Conservation (phyloP, 1,140 invertebrate species). For the Acromyrmex heyeri region DNA sequence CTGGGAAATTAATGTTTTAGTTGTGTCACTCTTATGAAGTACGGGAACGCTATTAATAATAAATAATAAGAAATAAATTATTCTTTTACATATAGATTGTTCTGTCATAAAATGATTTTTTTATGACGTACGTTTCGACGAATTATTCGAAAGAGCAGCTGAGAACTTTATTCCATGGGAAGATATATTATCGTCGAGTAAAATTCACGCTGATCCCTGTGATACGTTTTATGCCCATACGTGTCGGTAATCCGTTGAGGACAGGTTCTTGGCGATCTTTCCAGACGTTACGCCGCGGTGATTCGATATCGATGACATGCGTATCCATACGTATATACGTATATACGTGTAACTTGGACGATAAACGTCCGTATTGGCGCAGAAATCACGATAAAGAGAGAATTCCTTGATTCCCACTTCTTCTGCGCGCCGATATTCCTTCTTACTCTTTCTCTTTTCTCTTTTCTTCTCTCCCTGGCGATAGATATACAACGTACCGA, state of each 20-base stretch:
- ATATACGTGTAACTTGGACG: conserved; percentile 30
- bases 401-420: conserved; percentile 32
- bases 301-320: conserved; percentile 48
- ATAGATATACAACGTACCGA: conserved; percentile 47
- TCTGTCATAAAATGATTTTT: not conserved
- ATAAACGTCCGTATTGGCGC: conserved; percentile 50
- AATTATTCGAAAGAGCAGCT: not conserved
- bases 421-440: conserved; percentile 27
- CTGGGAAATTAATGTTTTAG: too few relatives aligned
- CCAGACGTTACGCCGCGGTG: conserved; percentile 27
- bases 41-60: too few relatives aligned
- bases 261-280: conserved; percentile 43
- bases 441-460: conserved; percentile 22
- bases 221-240: conserved; percentile 21
- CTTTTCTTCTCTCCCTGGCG: conserved; percentile 45
- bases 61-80: not conserved
- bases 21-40: too few relatives aligned
- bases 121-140: too few relatives aligned
- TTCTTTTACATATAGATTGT: not conserved
- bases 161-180: not conserved
- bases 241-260: conserved; percentile 26
- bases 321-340: conserved; percentile 12
- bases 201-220: not conserved
- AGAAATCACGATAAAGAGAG: conserved; percentile 24
- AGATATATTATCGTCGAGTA: conserved; percentile 15